Evolutionary conservation across 2,113 vertebrate genomes (phyloP), one percentile per base, ranked within the genome.

Genomic region (Salvelinus fontinalis): DNA sequence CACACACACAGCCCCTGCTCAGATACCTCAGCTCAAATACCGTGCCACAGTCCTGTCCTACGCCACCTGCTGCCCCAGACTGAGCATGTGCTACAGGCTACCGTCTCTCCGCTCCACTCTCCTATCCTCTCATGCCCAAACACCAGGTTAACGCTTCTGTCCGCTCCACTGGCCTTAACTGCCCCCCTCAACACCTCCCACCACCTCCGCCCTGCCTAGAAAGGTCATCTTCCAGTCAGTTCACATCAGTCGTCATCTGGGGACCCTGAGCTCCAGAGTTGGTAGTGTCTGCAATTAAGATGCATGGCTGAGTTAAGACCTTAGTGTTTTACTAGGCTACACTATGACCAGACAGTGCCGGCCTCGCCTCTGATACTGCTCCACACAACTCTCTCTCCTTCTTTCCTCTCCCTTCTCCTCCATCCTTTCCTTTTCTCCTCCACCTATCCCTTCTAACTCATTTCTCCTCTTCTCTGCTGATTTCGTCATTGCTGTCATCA

Each of bases 201-300:
- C 71, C 26, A 48, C 70, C 74, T 74, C 71, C 70, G 18, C 80
- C 83, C 70, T 75, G 78, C 85, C 82, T 77, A 80, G 81, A 76
- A 87, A 87, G 88, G 90, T 93, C 84, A 91, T 92, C 89, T 89
- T 90, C 87, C 80, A 91, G 88, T 89, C 89, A 79, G 76, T 81
- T 88, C 89, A 85, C 89, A 88, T 90, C 90, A 89, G 85, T 75
- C 83, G 57, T 87, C 86, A 87, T 83, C 85, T 80, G 82, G 87
- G 85, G 84, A 86, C 71, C 76, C 5, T 78, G 51, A 22, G 82
- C 84, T 79, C 75, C 59, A 49, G 82, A 83, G 79, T 82, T 78
- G 81, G 80, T 76, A 62, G 85, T 79, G 85, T 79, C 87, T 78
- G 84, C 85, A 90, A 90, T 91, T 90, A 90, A 88, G 87, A 90